Evolutionary conservation across 2,113 vertebrate species (phyloP), one percentile per base, ranked within the genome.

Genomic region (Protobothrops flavoviridis): DNA sequence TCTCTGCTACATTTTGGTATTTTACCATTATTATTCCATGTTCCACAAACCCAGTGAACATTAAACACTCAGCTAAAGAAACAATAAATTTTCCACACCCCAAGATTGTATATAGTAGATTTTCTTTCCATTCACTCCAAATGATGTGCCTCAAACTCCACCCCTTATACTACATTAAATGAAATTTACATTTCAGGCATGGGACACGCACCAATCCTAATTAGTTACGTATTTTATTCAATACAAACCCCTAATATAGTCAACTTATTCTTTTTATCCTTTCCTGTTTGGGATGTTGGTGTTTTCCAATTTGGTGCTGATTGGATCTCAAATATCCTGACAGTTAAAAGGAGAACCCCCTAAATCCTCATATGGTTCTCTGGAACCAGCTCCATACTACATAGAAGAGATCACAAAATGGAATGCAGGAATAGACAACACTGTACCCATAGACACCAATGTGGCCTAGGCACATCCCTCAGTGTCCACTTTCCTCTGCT

Each of bases 351-450:
- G 88, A 98, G 97, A 26, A 98, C 97, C 96, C 98, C 98, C 0
- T 98, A 93, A 93, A 98, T 98, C 96, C 97, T 97, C 57, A 97
- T 85, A 0, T 92, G 97, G 94, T 98, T 97, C 93, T 98, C 98
- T 0, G 97, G 97, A 96, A 97, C 97, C 9, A 95, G 95, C 20
- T 98, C 98, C 0, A 96, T 92, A 92, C 98, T 98, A 96, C 0
- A 0, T 69, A 90, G 9, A 94, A 17, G 91, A 0, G 86, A n/a
- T 23, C 52, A 45, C 92, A 26, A 53, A 53, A 87, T 33, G 92
- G 91, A 23, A 20, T 48, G 11, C 2, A 3, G 29, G 1, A 9
- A 23, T 24, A 93, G 39, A 21, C 26, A 57, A 33, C 64, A 15
- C 12, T 69, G 64, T 69, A 15, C 64, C 64, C 29, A 69, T 33